Evolutionary conservation across 1,140 invertebrate species (phyloP).

Genomic region (Eulimnadia texana): DNA sequence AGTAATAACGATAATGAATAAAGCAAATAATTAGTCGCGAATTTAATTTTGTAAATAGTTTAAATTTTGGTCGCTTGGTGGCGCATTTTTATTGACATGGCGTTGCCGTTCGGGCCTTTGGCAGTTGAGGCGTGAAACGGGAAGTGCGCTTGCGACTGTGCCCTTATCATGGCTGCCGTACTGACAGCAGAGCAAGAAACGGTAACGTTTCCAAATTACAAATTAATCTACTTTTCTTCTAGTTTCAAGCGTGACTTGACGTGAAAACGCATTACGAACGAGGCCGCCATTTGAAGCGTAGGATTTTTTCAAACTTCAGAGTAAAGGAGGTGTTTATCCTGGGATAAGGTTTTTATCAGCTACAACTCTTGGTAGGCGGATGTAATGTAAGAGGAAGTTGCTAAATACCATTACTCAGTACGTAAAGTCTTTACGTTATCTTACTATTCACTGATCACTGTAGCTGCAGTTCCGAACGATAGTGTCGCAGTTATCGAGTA

Average conservation of each 20-base stretch:
- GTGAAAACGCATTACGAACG: neutral
- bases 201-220: constrained; percentile 36
- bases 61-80: no score
- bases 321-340: neutral
- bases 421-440: no score
- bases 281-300: neutral
- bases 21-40: no score
- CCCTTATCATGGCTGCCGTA: constrained; percentile 43
- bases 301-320: neutral
- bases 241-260: neutral
- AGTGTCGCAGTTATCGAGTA: no score
- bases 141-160: constrained; percentile 15
- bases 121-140: neutral
- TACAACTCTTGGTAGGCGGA: neutral
- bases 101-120: no score
- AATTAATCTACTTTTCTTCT: neutral
- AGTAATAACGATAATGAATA: no score
- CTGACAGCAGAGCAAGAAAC: constrained; percentile 51
- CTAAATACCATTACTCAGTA: neutral
- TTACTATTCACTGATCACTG: no score
- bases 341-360: neutral
- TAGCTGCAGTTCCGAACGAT: neutral
- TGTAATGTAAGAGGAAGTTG: neutral
- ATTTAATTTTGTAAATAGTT: no score
- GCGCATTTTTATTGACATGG: no score